Base-by-base conservation (phyloP, 2,797 vertebrate genomes). In the Rousettus madagascariensis region DNA sequence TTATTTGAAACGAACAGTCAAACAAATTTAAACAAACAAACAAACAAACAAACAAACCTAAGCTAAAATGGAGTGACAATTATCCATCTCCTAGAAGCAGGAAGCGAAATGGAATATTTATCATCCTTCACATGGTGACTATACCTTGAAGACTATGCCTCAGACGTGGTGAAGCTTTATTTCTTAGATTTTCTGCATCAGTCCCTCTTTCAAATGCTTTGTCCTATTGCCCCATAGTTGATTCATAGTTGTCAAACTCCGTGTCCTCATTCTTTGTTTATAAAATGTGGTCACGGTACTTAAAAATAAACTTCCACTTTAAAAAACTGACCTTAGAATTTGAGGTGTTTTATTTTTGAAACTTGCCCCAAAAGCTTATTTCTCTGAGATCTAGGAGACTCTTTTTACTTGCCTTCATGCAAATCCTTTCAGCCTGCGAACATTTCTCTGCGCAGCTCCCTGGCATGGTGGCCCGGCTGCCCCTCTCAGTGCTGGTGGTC, bases 231-330 rank as follows among this genome's bases (percentile, higher is more conserved):
- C 68, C n/a, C 33, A 55, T 28, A 63, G 43, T 69, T 13, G 19
- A 86, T 69, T 82, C 57, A 82, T 6, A 61, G 66, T 17, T 78
- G 46, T 79, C 63, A 78, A 79, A 65, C 55, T 72, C 43, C n/a
- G 49, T 22, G 43, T 30, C 69, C 59, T 38, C 74, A 51, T 66
- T 93, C 90, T 51, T 16, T 59, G 59, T 57, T 59, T 77, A 30
- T 84, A 66, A 85, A 74, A 92, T 63, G 55, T 20, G 30, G 22
- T 22, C 83, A 94, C 38, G 57, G 53, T 30, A 46, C 59, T 57
- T 87, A 90, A 96, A 95, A 84, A 89, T 49, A 93, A 63, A 89
- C 61, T 94, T 90, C 33, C 46, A 89, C 65, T 49, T 3, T 65
- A 53, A 41, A 72, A 83, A 66, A 68, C 24, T 69, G 63, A 30